Evolutionary conservation across 2,888 invertebrate species (phyloP).

Genomic region (Patella pellucida): DNA sequence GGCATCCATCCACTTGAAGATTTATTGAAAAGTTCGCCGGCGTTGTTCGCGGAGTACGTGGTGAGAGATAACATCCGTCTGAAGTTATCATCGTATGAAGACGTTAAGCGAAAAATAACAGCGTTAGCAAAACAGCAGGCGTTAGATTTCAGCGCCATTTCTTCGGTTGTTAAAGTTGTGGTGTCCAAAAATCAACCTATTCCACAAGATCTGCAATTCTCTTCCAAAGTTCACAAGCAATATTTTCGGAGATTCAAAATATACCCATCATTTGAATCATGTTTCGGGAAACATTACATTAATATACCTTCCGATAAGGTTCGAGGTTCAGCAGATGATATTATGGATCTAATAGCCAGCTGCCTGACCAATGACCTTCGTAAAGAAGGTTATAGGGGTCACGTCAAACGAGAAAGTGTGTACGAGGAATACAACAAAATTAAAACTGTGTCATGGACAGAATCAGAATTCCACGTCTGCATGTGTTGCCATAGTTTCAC

Average conservation of each 20-base stretch:
- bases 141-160: slow-evolving; percentile 39
- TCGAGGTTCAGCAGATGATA: slow-evolving; percentile 41
- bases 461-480: slow-evolving; percentile 51
- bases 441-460: slow-evolving; percentile 45
- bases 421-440: slow-evolving; percentile 40
- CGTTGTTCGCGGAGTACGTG: slow-evolving; percentile 48
- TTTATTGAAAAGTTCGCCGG: slow-evolving; percentile 47
- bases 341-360: slow-evolving; percentile 43
- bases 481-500: slow-evolving; percentile 46
- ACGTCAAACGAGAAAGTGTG: slow-evolving; percentile 36
- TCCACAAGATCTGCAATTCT: slow-evolving; percentile 50
- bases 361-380: slow-evolving; percentile 44
- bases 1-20: slow-evolving; percentile 52
- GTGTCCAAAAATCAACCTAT: slow-evolving; percentile 51
- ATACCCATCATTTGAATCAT: slow-evolving; percentile 44
- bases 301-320: slow-evolving; percentile 43
- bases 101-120: slow-evolving; percentile 42
- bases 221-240: slow-evolving; percentile 52
- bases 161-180: slow-evolving; percentile 42
- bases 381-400: slow-evolving; percentile 41
- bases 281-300: slow-evolving; percentile 45
- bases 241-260: slow-evolving; percentile 47
- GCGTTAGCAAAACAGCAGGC: slow-evolving; percentile 43
- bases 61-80: slow-evolving; percentile 48
- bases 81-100: slow-evolving; percentile 44